phyloP scores from a whole-genome alignment of 2,888 invertebrate genomes.

The Congeria kusceri region DNA sequence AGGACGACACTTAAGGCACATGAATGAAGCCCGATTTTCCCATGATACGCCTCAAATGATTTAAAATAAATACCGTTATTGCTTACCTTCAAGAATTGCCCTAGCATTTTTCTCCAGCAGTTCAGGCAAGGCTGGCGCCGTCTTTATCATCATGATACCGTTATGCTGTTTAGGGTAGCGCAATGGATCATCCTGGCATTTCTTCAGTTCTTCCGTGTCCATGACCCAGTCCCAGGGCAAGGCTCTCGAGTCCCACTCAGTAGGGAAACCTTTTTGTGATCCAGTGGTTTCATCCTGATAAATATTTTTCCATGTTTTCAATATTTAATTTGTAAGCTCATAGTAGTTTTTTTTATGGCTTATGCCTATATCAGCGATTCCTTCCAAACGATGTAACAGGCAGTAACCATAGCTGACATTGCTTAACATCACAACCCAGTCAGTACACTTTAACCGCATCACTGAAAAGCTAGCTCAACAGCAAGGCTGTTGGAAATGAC shows the following conservation, averaged over 20 bases:
- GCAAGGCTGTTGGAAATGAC: too few relatives aligned
- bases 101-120: conserved; percentile 60
- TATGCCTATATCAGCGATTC: too few relatives aligned
- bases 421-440: too few relatives aligned
- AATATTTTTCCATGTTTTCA: background rate
- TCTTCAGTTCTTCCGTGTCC: conserved; percentile 21
- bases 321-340: too few relatives aligned
- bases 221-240: conserved; percentile 34
- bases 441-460: too few relatives aligned
- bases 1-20: too few relatives aligned
- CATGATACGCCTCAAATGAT: too few relatives aligned
- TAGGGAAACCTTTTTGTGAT: background rate
- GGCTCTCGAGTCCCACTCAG: background rate
- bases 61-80: background rate
- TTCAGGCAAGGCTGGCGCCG: conserved; percentile 50
- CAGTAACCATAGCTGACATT: too few relatives aligned
- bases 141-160: conserved; percentile 60
- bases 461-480: too few relatives aligned
- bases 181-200: conserved; percentile 25
- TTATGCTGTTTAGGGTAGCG: conserved; percentile 58
- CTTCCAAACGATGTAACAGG: too few relatives aligned
- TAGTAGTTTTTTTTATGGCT: too few relatives aligned
- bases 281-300: background rate
- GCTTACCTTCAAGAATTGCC: conserved; percentile 62
- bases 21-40: too few relatives aligned